A percentile compares a stretch with the other conserved stretches of the same genome.
phyloP scores from a whole-genome alignment of 2,797 vertebrate genomes.

The Gymnodraco acuticeps region DNA sequence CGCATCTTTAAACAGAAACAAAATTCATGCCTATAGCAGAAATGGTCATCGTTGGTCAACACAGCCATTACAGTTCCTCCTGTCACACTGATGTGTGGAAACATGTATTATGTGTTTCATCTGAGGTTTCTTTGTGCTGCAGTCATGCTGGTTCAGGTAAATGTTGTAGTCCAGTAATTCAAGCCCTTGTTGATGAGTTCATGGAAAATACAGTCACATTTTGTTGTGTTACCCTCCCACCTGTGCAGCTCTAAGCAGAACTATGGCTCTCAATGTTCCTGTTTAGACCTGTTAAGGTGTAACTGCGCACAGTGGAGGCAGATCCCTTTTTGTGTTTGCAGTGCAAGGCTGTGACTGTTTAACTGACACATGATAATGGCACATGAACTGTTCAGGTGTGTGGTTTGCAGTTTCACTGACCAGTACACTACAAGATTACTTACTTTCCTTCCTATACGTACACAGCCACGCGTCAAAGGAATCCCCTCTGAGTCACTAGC shows the following conservation, averaged over 20 bases:
- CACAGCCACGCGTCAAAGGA: slow-evolving; percentile 18
- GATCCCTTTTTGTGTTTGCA: not conserved
- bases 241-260: slow-evolving; percentile 20
- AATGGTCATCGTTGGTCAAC: not conserved
- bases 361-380: slow-evolving; percentile 4
- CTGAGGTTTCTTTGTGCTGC: slow-evolving; percentile 4
- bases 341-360: not conserved
- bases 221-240: slow-evolving; percentile 23
- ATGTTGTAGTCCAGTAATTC: slow-evolving; percentile 17
- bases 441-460: slow-evolving; percentile 16
- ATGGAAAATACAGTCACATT: slow-evolving; percentile 46
- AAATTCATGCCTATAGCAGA: not conserved
- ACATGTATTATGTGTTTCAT: not conserved
- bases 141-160: slow-evolving; percentile 12
- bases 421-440: slow-evolving; percentile 33
- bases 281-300: slow-evolving; percentile 47
- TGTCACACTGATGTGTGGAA: slow-evolving; percentile 13
- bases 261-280: slow-evolving; percentile 53
- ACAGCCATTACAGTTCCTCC: not conserved
- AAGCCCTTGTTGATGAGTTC: slow-evolving; percentile 19
- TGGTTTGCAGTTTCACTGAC: slow-evolving; percentile 21
- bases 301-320: slow-evolving; percentile 1
- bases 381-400: slow-evolving; percentile 4
- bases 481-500: slow-evolving; percentile 40
- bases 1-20: slow-evolving; percentile 12